Evolutionary conservation across 2,113 vertebrate species (phyloP), one percentile per base, ranked within the genome.

Genomic region (Mugil cephalus): DNA sequence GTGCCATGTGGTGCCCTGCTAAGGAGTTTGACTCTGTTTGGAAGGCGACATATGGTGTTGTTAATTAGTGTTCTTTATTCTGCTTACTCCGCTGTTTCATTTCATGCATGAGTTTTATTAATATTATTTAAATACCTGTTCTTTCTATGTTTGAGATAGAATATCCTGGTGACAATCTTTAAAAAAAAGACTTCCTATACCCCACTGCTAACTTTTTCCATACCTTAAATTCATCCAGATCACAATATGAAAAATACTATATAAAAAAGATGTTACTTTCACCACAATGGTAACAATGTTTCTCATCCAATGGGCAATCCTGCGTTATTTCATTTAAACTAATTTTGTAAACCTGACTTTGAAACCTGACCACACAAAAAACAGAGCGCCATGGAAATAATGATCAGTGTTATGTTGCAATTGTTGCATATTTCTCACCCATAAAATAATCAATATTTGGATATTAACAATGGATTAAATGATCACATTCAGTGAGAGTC

Each of bases 311-410:
- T 50, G 12, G 14, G 66, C 43, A 70, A 56, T 35, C 9, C 19
- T 46, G 36, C 47, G 60, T 69, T 42, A 66, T 61, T 79, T 71
- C 17, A 10, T 61, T 51, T 21, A 58, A 79, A 38, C 43, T 60
- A 17, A 56, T 75, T 66, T 77, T 69, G 67, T 85, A 80, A 82
- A 82, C 50, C 50, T 74, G 56, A 61, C 60, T 68, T 71, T 17
- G 48, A 47, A 61, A 63, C 55, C 39, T 43, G 42, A 24, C 19
- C 24, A 40, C 52, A 62, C 45, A 51, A 39, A 54, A 2, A 21
- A 47, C 35, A 59, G 58, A 75, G 62, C n/a, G n/a, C 42, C 53
- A 51, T 58, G 63, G n/a, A n/a, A n/a, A n/a, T n/a, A n/a, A n/a
- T n/a, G n/a, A n/a, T n/a, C n/a, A n/a, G n/a, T n/a, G n/a, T n/a